Evolutionary conservation across 2,888 invertebrate species (phyloP).

Genomic region (Ornithoptera alexandrae): DNA sequence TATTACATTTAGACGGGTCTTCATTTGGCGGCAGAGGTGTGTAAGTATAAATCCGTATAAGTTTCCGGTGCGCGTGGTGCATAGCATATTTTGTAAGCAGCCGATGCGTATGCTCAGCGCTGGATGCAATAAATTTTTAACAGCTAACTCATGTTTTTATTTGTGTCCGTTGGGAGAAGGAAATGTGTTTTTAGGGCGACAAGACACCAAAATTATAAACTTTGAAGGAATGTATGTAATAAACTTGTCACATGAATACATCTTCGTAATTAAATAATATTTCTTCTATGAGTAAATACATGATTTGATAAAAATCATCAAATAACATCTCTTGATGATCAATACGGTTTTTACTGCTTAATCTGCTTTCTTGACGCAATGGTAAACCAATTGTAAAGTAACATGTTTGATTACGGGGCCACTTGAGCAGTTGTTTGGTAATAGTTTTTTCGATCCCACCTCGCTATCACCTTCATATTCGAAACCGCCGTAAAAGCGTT

Average conservation of each 20-base stretch:
- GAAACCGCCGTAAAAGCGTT: no score
- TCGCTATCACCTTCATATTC: no score
- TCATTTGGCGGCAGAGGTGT: constrained; percentile 77
- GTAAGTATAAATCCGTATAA: constrained; percentile 72
- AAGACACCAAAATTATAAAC: constrained; percentile 9
- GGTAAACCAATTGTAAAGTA: no score
- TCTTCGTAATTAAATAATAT: no score
- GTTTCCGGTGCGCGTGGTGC: constrained; percentile 72
- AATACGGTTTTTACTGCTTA: no score
- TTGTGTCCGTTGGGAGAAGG: constrained; percentile 45
- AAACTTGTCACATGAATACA: constrained; percentile 27
- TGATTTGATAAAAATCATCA: no score
- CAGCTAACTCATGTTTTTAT: constrained; percentile 65
- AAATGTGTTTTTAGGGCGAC: constrained; percentile 61
- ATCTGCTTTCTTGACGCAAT: no score
- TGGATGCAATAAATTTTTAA: constrained; percentile 67
- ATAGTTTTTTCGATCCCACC: no score
- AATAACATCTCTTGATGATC: no score
- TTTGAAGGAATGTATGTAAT: background rate
- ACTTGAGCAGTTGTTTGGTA: no score
- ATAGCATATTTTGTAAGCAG: constrained; percentile 74
- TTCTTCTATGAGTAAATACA: no score
- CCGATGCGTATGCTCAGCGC: constrained; percentile 61
- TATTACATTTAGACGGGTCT: constrained; percentile 77
- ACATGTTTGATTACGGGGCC: no score